phyloP scores from a whole-genome alignment of 1,140 invertebrate genomes.

The Drosophila miranda region DNA sequence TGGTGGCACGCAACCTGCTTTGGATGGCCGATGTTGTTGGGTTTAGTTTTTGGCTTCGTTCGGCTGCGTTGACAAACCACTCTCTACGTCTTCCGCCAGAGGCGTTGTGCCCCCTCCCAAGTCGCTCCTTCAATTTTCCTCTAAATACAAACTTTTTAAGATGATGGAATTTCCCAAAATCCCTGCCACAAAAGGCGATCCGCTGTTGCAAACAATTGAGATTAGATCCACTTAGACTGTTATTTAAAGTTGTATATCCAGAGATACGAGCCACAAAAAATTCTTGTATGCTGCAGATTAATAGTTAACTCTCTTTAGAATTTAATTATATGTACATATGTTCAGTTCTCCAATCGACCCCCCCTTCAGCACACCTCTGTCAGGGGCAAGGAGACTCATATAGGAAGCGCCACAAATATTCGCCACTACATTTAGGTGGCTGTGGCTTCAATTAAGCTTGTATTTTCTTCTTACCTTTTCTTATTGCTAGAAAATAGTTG shows the following conservation, averaged over 20 bases:
- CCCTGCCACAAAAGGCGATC: no score
- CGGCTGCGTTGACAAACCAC: constrained; percentile 61
- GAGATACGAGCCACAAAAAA: no score
- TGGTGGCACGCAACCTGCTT: constrained; percentile 64
- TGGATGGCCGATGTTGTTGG: constrained; percentile 46
- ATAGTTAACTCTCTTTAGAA: no score
- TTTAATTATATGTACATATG: no score
- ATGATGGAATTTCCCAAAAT: neutral
- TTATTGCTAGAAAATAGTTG: no score
- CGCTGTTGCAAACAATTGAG: neutral
- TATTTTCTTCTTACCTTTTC: neutral
- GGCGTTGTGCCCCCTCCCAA: neutral
- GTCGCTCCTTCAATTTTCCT: no score
- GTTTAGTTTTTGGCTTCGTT: constrained; percentile 51
- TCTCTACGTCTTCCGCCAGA: constrained; percentile 16
- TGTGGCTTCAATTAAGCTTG: neutral
- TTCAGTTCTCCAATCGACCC: no score
- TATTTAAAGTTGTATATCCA: no score
- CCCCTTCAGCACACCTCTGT: neutral
- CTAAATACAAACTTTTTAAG: no score
- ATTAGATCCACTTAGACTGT: no score
- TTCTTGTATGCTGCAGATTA: no score
- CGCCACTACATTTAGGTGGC: constrained; percentile 1
- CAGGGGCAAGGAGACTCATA: neutral
- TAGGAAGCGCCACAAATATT: constrained; percentile 1